Conservation (phyloP, 2,113 vertebrate species). For the Barnardius zonarius region DNA sequence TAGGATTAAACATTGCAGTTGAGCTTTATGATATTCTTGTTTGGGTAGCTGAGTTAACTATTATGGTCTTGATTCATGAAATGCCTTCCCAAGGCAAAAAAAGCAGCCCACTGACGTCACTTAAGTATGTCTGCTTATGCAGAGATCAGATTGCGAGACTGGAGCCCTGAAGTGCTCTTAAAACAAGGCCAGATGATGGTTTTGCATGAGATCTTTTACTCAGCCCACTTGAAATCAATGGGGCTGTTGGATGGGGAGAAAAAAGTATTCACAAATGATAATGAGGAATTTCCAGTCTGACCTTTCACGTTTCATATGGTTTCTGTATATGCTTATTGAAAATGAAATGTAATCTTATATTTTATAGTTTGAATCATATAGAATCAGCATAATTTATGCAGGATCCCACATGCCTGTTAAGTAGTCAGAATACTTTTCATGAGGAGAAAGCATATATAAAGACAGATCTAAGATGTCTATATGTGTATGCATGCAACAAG, state of each 20-base stretch:
- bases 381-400: slow-evolving; percentile 57
- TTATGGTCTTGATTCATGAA: not conserved
- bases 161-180: not conserved
- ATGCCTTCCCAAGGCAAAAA: not conserved
- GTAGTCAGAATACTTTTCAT: slow-evolving; percentile 35
- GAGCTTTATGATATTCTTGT: not conserved
- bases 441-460: not conserved
- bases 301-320: not conserved
- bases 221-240: not conserved
- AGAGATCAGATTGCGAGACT: not conserved
- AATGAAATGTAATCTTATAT: slow-evolving; percentile 31
- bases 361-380: slow-evolving; percentile 34
- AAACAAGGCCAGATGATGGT: not conserved
- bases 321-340: not conserved
- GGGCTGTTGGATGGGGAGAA: not conserved
- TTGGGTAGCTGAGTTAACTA: not conserved
- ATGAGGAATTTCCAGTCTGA: not conserved
- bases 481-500: slow-evolving; percentile 9
- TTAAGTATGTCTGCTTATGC: not conserved
- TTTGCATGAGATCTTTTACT: not conserved
- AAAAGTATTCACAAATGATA: not conserved
- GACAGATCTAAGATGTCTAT: slow-evolving; percentile 33
- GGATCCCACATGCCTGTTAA: slow-evolving; percentile 36
- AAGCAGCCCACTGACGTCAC: not conserved
- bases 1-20: not conserved